A percentile compares a stretch with the other conserved stretches of the same genome.
phyloP scores from a whole-genome alignment of 1,140 invertebrate genomes.

The Drosophila virilis region DNA sequence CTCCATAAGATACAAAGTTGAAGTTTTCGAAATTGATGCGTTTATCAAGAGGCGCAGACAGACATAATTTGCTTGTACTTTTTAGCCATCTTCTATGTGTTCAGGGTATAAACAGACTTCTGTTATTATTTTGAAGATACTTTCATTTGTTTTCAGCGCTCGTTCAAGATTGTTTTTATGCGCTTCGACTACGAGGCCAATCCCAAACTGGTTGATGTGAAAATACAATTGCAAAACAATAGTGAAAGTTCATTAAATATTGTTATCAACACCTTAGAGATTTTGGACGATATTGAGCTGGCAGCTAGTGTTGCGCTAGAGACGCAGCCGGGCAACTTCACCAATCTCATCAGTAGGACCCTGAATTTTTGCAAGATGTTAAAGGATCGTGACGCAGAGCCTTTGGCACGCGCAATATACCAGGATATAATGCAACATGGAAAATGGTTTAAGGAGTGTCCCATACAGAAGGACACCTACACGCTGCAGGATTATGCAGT shows the following conservation, averaged over 20 bases:
- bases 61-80: no score
- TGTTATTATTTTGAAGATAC: neutral
- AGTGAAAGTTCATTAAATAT: constrained; percentile 45
- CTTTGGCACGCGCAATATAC: constrained; percentile 53
- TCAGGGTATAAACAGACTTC: no score
- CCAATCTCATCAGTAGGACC: constrained; percentile 48
- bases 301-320: constrained; percentile 49
- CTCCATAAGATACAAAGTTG: neutral
- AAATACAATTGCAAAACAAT: constrained; percentile 56
- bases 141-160: constrained; percentile 56
- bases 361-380: constrained; percentile 71
- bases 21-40: neutral
- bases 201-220: constrained; percentile 55
- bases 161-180: constrained; percentile 72
- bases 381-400: constrained; percentile 61
- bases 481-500: constrained; percentile 55
- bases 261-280: constrained; percentile 34
- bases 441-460: constrained; percentile 66
- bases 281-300: constrained; percentile 59
- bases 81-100: no score
- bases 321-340: constrained; percentile 56
- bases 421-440: constrained; percentile 68
- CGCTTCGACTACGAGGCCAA: constrained; percentile 56
- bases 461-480: constrained; percentile 61
- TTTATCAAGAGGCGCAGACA: no score